These are phyloP conservation scores for Chrysocyon brachyurus DNA, from an alignment of 2,797 vertebrate genomes.

Conservation along the genomic window DNA sequence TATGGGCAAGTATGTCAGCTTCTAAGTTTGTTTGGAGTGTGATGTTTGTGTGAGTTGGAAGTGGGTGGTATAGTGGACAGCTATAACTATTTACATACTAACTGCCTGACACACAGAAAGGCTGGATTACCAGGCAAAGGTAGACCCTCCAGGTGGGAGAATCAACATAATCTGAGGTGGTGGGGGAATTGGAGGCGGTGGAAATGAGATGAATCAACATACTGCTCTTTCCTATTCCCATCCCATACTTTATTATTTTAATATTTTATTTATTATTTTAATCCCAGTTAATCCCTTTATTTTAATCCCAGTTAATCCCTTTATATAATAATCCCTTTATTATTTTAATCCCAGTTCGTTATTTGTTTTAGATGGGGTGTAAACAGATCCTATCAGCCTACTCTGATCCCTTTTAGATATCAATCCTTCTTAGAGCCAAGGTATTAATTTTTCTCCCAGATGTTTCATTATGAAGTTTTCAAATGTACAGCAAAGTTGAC, in stretches of 20 bases:
- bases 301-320: too few species aligned
- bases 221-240: background rate
- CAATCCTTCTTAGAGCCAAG: conserved; percentile 8
- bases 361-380: background rate
- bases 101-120: background rate
- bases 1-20: conserved; percentile 29
- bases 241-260: background rate
- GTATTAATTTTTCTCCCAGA: background rate
- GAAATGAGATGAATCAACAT: background rate
- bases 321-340: too few species aligned
- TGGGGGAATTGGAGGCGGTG: background rate
- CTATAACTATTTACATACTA: background rate
- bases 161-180: background rate
- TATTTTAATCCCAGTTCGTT: too few species aligned
- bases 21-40: conserved; percentile 24
- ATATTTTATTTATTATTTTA: too few species aligned
- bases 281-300: too few species aligned
- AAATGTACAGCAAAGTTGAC: background rate
- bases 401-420: background rate
- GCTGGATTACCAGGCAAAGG: background rate
- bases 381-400: background rate
- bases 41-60: background rate
- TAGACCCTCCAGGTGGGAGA: background rate
- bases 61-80: background rate
- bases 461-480: conserved; percentile 54